phyloP scores from a whole-genome alignment of 2,113 vertebrate species.

The Rhombomys opimus region DNA sequence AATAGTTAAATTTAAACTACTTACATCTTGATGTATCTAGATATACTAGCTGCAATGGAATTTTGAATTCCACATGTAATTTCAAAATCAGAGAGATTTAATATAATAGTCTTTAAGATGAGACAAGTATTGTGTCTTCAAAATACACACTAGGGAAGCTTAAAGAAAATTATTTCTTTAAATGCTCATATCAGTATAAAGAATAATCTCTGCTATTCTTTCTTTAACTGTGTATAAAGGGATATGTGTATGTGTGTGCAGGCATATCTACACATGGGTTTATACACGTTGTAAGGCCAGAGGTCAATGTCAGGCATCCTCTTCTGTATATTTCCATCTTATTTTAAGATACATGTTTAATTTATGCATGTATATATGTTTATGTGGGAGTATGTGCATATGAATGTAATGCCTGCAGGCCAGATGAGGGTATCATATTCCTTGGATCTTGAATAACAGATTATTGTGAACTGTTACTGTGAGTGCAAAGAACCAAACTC shows the following conservation, averaged over 20 bases:
- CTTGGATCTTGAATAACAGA: background rate
- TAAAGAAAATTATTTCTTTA: background rate
- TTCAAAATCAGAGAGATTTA: constrained; percentile 22
- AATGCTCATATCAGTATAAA: background rate
- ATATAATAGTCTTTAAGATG: background rate
- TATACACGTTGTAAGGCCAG: background rate
- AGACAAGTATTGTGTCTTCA: background rate
- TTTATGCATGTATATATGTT: background rate
- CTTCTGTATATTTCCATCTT: background rate
- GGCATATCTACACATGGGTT: background rate
- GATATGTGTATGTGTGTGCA: background rate
- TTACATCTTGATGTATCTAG: background rate
- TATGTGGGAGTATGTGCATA: background rate
- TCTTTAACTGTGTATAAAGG: background rate
- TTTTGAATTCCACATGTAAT: background rate
- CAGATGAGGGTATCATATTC: background rate
- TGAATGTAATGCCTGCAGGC: background rate
- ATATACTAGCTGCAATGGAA: background rate
- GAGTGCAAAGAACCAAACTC: background rate
- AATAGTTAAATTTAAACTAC: background rate
- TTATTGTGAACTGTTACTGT: background rate
- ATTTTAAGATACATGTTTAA: background rate
- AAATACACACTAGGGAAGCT: background rate
- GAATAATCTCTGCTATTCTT: background rate
- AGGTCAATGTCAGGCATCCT: background rate